Conservation (phyloP, 2,888 invertebrate genomes). For the Drosophila falleni region DNA sequence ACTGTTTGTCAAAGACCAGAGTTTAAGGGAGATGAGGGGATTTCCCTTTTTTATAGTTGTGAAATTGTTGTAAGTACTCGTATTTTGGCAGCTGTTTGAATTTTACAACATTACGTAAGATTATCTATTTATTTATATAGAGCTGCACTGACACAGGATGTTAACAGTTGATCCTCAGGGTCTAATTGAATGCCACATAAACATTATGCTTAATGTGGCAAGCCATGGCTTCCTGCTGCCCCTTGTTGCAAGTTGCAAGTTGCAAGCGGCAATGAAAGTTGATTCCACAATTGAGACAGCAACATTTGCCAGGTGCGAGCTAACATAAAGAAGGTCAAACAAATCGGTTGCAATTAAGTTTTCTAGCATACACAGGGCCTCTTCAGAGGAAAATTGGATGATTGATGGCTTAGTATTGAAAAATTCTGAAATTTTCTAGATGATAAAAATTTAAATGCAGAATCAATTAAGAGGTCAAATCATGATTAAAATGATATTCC, state of each 20-base stretch:
- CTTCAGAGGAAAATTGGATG: too few species aligned
- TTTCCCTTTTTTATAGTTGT: conserved; percentile 15
- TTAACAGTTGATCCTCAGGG: conserved; percentile 10
- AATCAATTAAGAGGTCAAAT: too few species aligned
- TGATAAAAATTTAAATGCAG: too few species aligned
- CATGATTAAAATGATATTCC: too few species aligned
- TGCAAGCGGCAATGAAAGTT: conserved; percentile 45
- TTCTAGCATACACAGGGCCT: background rate
- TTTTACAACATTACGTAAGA: conserved; percentile 22
- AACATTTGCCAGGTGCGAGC: conserved; percentile 24
- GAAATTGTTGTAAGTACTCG: conserved; percentile 15
- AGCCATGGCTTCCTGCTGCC: conserved; percentile 32
- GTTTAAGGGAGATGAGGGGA: background rate
- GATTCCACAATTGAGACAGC: conserved; percentile 19
- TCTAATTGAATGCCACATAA: conserved; percentile 29
- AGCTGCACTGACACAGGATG: conserved; percentile 19
- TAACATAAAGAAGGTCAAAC: background rate
- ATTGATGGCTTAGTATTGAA: too few species aligned
- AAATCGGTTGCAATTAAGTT: background rate
- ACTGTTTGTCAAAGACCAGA: conserved; percentile 20
- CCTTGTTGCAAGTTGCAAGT: conserved; percentile 29
- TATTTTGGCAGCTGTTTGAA: conserved; percentile 8
- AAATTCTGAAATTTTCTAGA: too few species aligned
- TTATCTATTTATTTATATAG: conserved; percentile 4
- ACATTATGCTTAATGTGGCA: conserved; percentile 26